Conservation (phyloP, 2,113 vertebrate genomes). For the Meles meles region DNA sequence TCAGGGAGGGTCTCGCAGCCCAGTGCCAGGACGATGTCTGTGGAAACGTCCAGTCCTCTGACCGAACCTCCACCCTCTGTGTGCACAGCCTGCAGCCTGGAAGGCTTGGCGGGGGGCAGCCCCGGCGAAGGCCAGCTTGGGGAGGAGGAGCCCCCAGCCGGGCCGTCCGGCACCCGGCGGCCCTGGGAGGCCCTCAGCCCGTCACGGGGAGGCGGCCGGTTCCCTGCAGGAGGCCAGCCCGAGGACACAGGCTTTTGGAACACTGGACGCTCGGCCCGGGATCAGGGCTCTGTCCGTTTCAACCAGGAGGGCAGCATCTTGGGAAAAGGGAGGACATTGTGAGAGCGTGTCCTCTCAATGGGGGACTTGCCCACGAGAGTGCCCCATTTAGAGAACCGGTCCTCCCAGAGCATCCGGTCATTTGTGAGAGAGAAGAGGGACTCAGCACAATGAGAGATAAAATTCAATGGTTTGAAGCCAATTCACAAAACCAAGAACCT, state of each 20-base stretch:
- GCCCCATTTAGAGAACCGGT: background rate
- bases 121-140: background rate
- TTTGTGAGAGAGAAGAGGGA: background rate
- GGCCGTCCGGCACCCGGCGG: background rate
- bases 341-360: accelerated
- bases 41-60: too few relatives aligned
- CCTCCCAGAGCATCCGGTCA: background rate
- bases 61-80: background rate
- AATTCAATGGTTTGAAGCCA: background rate
- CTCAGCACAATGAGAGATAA: background rate
- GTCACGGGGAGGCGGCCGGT: accelerated
- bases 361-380: too few relatives aligned
- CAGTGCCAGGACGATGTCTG: background rate
- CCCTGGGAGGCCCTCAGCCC: too few relatives aligned
- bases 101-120: background rate
- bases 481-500: background rate
- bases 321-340: background rate
- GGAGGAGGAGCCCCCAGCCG: background rate
- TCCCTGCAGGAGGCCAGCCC: background rate
- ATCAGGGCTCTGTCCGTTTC: background rate
- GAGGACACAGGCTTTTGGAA: accelerated
- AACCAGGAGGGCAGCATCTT: accelerated
- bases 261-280: accelerated
- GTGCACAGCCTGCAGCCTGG: background rate
- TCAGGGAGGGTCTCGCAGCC: too few relatives aligned